Base-by-base conservation (phyloP, 2,113 vertebrate species). In the Monopterus albus region DNA sequence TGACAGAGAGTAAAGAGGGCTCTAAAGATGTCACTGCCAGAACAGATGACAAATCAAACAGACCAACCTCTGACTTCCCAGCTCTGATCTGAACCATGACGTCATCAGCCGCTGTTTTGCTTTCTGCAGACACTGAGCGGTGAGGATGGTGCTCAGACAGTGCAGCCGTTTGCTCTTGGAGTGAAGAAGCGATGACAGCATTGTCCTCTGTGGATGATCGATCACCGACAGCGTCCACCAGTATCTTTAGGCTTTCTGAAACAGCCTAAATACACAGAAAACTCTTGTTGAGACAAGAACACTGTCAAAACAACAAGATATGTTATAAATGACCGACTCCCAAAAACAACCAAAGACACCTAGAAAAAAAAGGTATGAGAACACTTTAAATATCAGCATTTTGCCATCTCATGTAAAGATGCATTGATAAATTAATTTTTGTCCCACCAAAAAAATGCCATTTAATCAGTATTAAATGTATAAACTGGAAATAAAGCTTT, bases 1-100 rank as follows among this genome's bases (percentile, higher is more conserved):
- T 81, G 81, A 84, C 64, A 69, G 72, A 66, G 65, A 66, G 80
- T 70, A 76, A 82, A 85, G 72, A 79, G 85, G 72, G 63, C 56
- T 76, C 74, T 53, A 72, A 83, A 79, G 70, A 76, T 84, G 67
- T 75, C 78, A 82, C 67, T 18, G 75, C 73, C 55, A 60, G 78
- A 85, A 84, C 79, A 79, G 81, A 83, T 78, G 82, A 79, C 65
- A 65, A 68, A 81, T 74, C 60, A 63, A 75, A 3, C 5, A 68
- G 63, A 86, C 85, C 62, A 92, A 98, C 98, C 95, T 99, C 97
- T 82, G 96, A 95, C 92, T 98, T 99, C 79, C 94, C 92, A 78
- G 97, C 98, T 88, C 95, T 94, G 91, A 99, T 99, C 86, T 99
- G 97, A 75, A 99, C 94, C 75, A 95, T 94, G 91, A 95, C 86